Base-by-base conservation (phyloP, 30 jellyfish, hydroid and myxozoan genomes). In the Sanderia malayensis region DNA sequence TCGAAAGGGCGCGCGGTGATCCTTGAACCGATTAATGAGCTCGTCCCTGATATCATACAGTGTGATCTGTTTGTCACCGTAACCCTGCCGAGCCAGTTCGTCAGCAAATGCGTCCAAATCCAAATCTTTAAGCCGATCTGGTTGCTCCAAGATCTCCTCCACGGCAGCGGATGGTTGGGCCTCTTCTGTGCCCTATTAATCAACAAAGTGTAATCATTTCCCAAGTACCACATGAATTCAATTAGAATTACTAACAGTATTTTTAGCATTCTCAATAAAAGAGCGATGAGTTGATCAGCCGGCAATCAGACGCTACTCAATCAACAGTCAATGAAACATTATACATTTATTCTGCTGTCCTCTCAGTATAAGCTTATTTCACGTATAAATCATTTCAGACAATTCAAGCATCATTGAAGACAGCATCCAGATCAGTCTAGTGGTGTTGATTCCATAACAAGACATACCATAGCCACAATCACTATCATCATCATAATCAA, bases 61-160 rank as follows among this genome's bases (percentile, higher is more conserved):
- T 0, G 97, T 90, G 25, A 90, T 82, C 34, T 90, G 97, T 69
- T 90, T 90, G 45, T 90, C 83, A 32, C 97, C 97, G 83, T 75
- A 90, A 22, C 97, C 97, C 65, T 90, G 97, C n/a, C 97, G 89
- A 0, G 96, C 97, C 27, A 90, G 90, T 55, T 90, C 97, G 20
- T 90, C 97, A 11, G 97, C 97, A 65, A 90, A 90, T 1, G 97
- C 97, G 46, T 90, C 97, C 29, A 90, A 58, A 62, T 90, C 97
- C 24, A 90, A 75, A 62, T 90, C 97, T 67, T 90, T 90, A 19
- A 90, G 60, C 6, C 97, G 95, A 53, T 83, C 97, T 1, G 97
- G 97, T 55, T 90, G 95, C 2, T 83, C 95, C 2, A 90, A 74
- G 62, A 90, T 83, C 47, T 90, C 97, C 60, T 90, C 97, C 25